Evolutionary conservation across 2,113 vertebrate species (phyloP).

Genomic region (Alectura lathami): DNA sequence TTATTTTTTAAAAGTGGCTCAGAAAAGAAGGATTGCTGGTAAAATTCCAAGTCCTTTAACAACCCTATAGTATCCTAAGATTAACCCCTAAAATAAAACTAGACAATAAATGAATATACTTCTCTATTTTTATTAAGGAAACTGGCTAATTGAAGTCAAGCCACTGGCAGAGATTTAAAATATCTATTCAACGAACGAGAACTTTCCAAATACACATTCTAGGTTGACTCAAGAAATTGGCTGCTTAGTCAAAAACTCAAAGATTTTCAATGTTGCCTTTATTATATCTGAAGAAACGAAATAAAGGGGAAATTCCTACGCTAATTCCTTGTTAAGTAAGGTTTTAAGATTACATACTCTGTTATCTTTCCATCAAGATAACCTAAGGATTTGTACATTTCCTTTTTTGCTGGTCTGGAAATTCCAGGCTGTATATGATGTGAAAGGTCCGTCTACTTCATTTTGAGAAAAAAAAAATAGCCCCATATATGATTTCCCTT

Average conservation of each 20-base stretch:
- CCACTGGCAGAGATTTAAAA: neutral
- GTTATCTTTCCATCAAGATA: neutral
- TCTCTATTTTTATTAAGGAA: neutral
- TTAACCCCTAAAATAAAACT: neutral
- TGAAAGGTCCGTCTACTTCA: neutral
- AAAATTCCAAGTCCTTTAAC: neutral
- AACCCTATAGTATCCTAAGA: neutral
- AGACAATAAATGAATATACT: neutral
- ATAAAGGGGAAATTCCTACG: neutral
- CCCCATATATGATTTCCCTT: neutral
- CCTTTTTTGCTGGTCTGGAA: neutral
- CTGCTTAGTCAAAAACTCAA: neutral
- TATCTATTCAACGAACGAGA: neutral
- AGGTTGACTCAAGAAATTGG: neutral
- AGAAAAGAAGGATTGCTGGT: neutral
- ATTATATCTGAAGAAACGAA: neutral
- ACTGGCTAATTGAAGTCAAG: neutral
- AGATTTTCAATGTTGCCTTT: neutral
- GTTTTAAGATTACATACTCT: neutral
- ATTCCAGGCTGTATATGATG: neutral
- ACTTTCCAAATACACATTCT: neutral
- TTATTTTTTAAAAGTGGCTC: neutral
- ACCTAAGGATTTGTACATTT: rapidly evolving
- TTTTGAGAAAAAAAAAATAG: neutral
- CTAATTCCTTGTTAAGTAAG: too few relatives aligned